Conservation (phyloP, 2,113 vertebrate species). For the Pseudorasbora parva region DNA sequence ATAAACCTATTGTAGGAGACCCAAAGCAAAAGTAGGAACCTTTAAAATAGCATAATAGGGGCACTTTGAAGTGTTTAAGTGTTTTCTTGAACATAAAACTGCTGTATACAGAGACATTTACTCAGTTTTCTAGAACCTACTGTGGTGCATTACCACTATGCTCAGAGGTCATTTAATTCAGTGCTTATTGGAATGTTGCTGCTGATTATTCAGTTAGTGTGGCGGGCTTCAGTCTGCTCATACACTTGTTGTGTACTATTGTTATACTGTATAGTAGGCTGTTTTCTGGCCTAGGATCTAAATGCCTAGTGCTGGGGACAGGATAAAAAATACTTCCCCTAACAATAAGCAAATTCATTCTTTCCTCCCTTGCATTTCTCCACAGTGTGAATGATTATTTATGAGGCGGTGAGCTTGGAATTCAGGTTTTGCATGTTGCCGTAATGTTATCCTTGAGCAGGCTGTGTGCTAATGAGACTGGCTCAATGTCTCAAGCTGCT, state of each 20-base stretch:
- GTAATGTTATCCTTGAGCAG: constrained; percentile 30
- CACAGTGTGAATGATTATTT: constrained; percentile 33
- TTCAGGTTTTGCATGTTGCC: constrained; percentile 28
- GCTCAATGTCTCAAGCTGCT: constrained; percentile 20
- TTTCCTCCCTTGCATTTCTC: not conserved
- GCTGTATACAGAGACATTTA: constrained; percentile 4
- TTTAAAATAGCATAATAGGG: too few species aligned
- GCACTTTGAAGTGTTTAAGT: not conserved
- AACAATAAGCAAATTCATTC: constrained; percentile 38
- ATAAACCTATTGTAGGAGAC: too few species aligned
- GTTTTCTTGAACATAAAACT: constrained; percentile 4
- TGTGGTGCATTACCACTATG: not conserved
- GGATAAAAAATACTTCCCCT: not conserved
- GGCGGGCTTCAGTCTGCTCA: not conserved
- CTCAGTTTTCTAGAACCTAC: not conserved
- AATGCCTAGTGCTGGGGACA: not conserved
- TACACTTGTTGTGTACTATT: not conserved
- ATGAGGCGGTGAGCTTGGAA: not conserved
- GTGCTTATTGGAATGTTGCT: constrained; percentile 35
- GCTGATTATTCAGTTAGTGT: constrained; percentile 16
- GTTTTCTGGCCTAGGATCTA: constrained; percentile 5
- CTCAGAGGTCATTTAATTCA: constrained; percentile 35
- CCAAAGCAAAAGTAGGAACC: too few species aligned
- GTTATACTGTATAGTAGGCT: not conserved
- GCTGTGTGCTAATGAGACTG: constrained; percentile 40